phyloP scores from a whole-genome alignment of 2,797 vertebrate genomes.

The Trichosurus vulpecula region DNA sequence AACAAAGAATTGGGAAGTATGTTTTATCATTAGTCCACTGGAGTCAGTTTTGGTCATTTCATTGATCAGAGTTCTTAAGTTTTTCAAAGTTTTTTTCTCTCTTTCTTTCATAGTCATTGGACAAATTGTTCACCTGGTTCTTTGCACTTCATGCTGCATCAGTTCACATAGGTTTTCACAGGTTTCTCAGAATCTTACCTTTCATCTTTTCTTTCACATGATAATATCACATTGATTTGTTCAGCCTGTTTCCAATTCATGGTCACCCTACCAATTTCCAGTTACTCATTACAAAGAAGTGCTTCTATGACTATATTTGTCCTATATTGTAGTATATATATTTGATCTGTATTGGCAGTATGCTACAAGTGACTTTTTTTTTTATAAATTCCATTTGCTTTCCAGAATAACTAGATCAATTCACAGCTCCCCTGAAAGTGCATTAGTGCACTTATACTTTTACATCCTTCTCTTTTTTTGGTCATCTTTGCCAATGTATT shows the following conservation, averaged over 20 bases:
- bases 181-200: not conserved
- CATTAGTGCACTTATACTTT: not conserved
- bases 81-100: too few species aligned
- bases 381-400: not conserved
- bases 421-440: not conserved
- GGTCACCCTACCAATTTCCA: not conserved
- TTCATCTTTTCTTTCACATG: not conserved
- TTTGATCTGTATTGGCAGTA: too few species aligned
- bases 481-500: not conserved
- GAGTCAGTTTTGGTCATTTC: too few species aligned
- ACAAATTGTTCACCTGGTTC: too few species aligned
- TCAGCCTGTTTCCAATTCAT: not conserved
- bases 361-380: too few species aligned
- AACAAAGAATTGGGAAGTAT: too few species aligned
- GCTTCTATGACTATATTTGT: not conserved
- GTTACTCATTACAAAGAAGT: not conserved
- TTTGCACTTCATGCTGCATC: not conserved
- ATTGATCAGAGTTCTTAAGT: too few species aligned
- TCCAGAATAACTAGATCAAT: not conserved
- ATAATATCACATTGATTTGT: not conserved
- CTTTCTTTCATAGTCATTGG: too few species aligned
- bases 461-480: not conserved
- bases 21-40: too few species aligned
- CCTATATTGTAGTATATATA: not conserved
- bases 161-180: not conserved